Evolutionary conservation across 92 coral and sea anemone species (phyloP), one percentile per base, ranked within the genome.

Genomic region (Epizoanthus fatuus): DNA sequence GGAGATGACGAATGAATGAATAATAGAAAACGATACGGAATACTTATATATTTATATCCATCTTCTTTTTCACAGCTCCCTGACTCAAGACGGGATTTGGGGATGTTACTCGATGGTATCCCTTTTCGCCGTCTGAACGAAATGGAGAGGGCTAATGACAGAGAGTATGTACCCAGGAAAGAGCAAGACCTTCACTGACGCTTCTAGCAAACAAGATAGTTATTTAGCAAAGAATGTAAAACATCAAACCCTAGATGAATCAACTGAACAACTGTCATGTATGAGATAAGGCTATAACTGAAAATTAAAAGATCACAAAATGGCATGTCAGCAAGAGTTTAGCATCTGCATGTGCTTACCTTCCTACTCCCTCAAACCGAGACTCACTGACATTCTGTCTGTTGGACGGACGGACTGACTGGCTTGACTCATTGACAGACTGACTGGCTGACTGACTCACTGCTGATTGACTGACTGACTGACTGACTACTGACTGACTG

Each of bases 31-130:
- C 8, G 44, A 64, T 25, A 17, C 19, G 42, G 69, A 64, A 64
- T 64, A 64, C 17, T 64, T 25, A 13, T 2, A 63, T 63, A 2
- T 29, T 13, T 64, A 64, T 29, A 10, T 64, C 69, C 10, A 29
- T 64, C 69, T 64, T 64, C 1, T 64, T 64, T 64, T 10, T 64
- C 69, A 64, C 17, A 64, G 69, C 19, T 29, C 69, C 42, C 69
- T 64, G 69, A 64, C 69, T 4, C 69, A 17, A 20, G 42, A 29
- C 69, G 44, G 69, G 8, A 64, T 64, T 64, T 29, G 38, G 29
- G 69, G 69, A 64, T 64, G 69, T 7, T 64, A 37, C 69, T 64
- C 19, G 69, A 64, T 37, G 69, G n/a, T 64, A 37, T 64, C 69
- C 38, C 19, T 29, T 9, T 37, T 64, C 69, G 69, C 19, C 44